Base-by-base conservation (phyloP, 92 coral and sea anemone species). In the Porites evermanni region DNA sequence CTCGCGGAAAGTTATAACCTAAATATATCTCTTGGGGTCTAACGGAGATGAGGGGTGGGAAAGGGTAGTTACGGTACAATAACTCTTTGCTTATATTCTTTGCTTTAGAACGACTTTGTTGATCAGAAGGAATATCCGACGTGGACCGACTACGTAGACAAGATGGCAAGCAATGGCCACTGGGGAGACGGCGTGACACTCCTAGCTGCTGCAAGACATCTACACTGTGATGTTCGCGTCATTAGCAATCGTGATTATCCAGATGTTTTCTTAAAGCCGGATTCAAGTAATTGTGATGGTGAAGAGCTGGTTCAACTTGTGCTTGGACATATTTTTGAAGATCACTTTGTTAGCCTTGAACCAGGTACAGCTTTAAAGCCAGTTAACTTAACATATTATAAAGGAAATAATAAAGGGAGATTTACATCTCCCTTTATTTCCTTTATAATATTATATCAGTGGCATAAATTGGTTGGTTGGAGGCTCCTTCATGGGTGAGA, bases 181-280 rank as follows among this genome's bases (percentile, higher is more conserved):
- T 85, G 88, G 83, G 88, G 88, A 53, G 83, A 77, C 70, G 58
- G 77, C 38, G 67, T 85, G 50, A 32, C 77, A 9, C 77, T 85
- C 9, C 7, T 52, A 26, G 83, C 83, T 12, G 88, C 83, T 12
- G 88, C 88, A 54, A 85, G 56, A 53, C 20, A 2, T 18, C 77
- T 12, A 21, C 13, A 66, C 8, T 58, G 50, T 75, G 54, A 38
- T 9, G 54, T 85, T 21, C 69, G 83, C 7, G 82, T 85, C n/a
- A 29, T 85, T 24, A 75, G 82, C 69, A 75, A 75, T 69, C 19
- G 26, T 16, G 58, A 67, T 4, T 13, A 3, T 16, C 61, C 0
- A 54, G 72, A 85, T 1, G 82, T 75, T 54, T 1, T 67, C 10
- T 32, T 67, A 12, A 19, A 4, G 10, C 88, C 88, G 51, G 67